Evolutionary conservation across 2,888 invertebrate species (phyloP).

Genomic region (Pterostichus niger): DNA sequence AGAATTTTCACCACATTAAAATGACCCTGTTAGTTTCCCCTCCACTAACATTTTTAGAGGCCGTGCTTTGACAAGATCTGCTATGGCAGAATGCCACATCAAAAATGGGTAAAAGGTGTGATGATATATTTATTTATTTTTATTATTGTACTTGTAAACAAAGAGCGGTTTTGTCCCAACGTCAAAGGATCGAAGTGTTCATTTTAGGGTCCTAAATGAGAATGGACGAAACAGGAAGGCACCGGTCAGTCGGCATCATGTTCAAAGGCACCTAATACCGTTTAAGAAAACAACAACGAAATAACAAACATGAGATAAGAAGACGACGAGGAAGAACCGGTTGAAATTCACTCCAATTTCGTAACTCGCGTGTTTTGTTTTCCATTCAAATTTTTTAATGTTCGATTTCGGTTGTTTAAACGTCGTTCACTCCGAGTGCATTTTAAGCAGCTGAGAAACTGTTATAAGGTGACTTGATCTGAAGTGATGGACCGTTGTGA

Average conservation of each 20-base stretch:
- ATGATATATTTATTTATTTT: too few relatives aligned
- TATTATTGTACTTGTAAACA: too few relatives aligned
- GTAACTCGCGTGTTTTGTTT: slow-evolving; percentile 62
- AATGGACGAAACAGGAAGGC: too few relatives aligned
- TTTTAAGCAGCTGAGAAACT: slow-evolving; percentile 45
- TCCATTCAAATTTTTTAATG: slow-evolving; percentile 63
- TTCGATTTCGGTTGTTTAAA: slow-evolving; percentile 57
- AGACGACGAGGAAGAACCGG: slow-evolving; percentile 52
- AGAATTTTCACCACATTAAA: too few relatives aligned
- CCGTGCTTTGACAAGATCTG: too few relatives aligned
- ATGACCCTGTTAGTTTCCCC: too few relatives aligned
- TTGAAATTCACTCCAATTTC: slow-evolving; percentile 63
- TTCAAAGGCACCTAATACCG: slow-evolving; percentile 51
- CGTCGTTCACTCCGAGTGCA: slow-evolving; percentile 14
- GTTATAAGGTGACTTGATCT: slow-evolving; percentile 29
- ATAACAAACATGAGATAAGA: slow-evolving; percentile 50
- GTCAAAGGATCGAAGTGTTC: too few relatives aligned
- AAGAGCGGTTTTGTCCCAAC: too few relatives aligned
- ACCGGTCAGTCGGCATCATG: slow-evolving; percentile 1
- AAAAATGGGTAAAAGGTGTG: too few relatives aligned
- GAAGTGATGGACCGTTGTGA: slow-evolving; percentile 39
- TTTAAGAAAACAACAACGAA: slow-evolving; percentile 52
- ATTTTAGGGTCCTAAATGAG: too few relatives aligned
- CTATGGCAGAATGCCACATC: too few relatives aligned
- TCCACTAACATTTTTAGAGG: too few relatives aligned